phyloP scores from a whole-genome alignment of 2,113 vertebrate species.

The Grus americana region DNA sequence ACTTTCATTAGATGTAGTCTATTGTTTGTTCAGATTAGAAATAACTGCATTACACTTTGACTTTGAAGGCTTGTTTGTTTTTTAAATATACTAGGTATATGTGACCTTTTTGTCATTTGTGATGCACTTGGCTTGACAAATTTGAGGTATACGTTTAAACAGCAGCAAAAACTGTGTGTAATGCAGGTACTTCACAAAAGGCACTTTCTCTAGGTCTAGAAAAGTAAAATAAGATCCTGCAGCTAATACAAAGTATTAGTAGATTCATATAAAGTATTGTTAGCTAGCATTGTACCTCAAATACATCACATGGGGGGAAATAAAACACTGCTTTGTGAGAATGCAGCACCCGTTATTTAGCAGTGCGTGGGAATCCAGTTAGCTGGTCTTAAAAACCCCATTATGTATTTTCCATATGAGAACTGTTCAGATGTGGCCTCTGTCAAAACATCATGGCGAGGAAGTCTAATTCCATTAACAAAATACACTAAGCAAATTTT shows the following conservation, averaged over 20 bases:
- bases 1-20: constrained; percentile 54
- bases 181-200: background rate
- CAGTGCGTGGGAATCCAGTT: background rate
- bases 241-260: background rate
- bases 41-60: constrained; percentile 62
- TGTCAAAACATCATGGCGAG: constrained; percentile 28
- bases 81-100: constrained; percentile 42
- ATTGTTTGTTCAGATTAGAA: constrained; percentile 65
- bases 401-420: background rate
- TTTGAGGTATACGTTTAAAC: constrained; percentile 7
- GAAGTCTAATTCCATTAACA: constrained; percentile 60
- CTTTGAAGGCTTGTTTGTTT: constrained; percentile 58
- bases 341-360: background rate
- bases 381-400: background rate
- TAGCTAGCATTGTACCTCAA: background rate
- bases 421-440: constrained; percentile 26
- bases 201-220: background rate
- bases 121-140: constrained; percentile 45
- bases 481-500: constrained; percentile 55
- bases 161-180: constrained; percentile 6
- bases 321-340: background rate
- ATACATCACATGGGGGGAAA: background rate
- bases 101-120: constrained; percentile 57
- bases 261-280: background rate
- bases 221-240: background rate